These are phyloP conservation scores for Enteromius viviparus DNA, from an alignment of 2,797 vertebrate genomes.

Conservation along the genomic window DNA sequence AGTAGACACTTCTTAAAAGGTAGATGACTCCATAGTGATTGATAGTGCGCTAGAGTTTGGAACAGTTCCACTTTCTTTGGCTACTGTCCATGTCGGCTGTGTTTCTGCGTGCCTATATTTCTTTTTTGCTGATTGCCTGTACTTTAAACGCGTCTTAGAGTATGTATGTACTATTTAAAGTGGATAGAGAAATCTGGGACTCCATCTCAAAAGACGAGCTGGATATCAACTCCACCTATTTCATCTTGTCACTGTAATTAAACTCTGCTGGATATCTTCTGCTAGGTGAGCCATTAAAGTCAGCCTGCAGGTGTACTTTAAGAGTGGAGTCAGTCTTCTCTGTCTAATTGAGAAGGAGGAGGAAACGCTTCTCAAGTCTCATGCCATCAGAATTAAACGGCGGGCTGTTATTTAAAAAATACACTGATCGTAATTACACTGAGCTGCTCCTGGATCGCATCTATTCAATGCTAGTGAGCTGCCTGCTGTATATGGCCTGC, in stretches of 20 bases:
- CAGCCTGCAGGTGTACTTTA: conserved; percentile 40
- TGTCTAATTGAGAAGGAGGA: conserved; percentile 45
- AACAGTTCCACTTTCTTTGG: neutral
- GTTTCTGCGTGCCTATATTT: neutral
- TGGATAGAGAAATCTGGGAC: neutral
- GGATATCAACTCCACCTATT: conserved; percentile 21
- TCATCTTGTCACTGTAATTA: conserved; percentile 47
- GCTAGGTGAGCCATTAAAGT: conserved; percentile 34
- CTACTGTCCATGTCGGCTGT: neutral
- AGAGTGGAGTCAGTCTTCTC: conserved; percentile 26
- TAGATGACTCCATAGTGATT: neutral
- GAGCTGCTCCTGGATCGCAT: neutral
- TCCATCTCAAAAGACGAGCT: conserved; percentile 20
- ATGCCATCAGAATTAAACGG: conserved; percentile 14
- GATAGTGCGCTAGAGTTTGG: neutral
- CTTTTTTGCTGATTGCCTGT: neutral
- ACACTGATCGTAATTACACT: neutral
- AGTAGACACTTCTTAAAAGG: neutral
- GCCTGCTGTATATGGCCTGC: neutral
- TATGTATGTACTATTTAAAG: conserved; percentile 6
- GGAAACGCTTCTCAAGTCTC: conserved; percentile 36
- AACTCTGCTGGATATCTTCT: conserved; percentile 37
- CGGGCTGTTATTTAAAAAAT: conserved; percentile 22
- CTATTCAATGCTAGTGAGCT: neutral
- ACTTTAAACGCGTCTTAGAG: neutral